Conservation (phyloP, 2,113 vertebrate species). For the Syngnathus floridae region DNA sequence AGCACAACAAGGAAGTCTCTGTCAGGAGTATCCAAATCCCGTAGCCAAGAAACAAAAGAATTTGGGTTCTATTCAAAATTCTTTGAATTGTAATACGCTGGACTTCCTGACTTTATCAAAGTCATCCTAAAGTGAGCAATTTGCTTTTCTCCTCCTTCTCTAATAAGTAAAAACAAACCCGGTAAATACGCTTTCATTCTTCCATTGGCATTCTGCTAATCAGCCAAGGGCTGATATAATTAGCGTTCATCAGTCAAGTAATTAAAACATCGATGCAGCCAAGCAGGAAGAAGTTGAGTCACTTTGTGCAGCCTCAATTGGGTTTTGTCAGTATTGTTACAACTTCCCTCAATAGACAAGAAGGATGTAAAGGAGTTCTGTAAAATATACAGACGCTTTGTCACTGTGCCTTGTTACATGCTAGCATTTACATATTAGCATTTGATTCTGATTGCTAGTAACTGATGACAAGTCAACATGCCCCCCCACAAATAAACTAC, state of each 20-base stretch:
- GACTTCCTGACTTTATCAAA: background rate
- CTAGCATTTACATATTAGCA: background rate
- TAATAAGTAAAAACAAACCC: constrained; percentile 30
- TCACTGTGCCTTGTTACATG: background rate
- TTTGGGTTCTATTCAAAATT: background rate
- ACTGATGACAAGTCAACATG: no score
- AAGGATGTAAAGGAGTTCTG: background rate
- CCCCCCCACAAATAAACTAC: background rate
- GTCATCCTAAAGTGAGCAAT: background rate
- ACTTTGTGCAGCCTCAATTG: constrained; percentile 32
- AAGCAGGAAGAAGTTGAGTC: constrained; percentile 42
- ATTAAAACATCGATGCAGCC: constrained; percentile 69
- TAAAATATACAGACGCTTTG: background rate
- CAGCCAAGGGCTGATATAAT: constrained; percentile 64
- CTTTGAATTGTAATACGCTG: background rate
- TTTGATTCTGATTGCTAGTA: no score
- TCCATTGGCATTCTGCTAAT: constrained; percentile 65
- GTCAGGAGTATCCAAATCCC: no score
- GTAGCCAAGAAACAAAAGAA: no score
- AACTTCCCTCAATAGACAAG: background rate
- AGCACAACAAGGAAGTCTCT: background rate
- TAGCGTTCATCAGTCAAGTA: constrained; percentile 70
- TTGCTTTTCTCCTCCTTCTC: background rate
- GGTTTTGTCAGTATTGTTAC: constrained; percentile 13
- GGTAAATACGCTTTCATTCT: constrained; percentile 34